Evolutionary conservation across 2,113 vertebrate genomes (phyloP).

Genomic region (Todiramphus chloris): DNA sequence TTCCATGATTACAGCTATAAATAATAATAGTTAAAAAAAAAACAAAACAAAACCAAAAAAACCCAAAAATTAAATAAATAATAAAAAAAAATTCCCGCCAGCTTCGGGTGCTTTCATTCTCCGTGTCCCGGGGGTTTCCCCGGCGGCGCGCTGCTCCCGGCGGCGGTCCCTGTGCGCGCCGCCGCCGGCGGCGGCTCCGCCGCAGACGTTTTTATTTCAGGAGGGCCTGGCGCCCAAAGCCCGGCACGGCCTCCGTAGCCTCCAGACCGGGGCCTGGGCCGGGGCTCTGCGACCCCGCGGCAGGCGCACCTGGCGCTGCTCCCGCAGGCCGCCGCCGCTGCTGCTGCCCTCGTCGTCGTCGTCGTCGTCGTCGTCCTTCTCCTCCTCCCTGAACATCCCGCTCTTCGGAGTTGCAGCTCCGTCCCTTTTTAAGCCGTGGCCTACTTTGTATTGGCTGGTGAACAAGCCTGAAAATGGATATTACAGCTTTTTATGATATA

Average conservation of each 20-base stretch:
- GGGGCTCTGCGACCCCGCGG: not conserved
- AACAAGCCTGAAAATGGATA: slow-evolving; percentile 83
- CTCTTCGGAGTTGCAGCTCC: slow-evolving; percentile 61
- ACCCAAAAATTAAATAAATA: no score
- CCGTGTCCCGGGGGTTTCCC: not conserved
- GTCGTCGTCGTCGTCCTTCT: not conserved
- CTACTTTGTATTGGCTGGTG: slow-evolving; percentile 79
- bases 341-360: not conserved
- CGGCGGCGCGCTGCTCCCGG: not conserved
- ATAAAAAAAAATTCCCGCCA: not conserved
- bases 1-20: slow-evolving; percentile 48
- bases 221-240: not conserved
- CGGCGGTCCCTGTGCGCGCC: not conserved
- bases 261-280: not conserved
- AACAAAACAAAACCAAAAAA: not conserved
- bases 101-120: not conserved
- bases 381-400: slow-evolving; percentile 50
- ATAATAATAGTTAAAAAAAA: slow-evolving; percentile 19
- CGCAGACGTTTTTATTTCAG: not conserved
- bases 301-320: not conserved
- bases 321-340: not conserved
- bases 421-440: slow-evolving; percentile 73
- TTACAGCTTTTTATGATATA: slow-evolving; percentile 87
- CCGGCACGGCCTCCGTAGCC: not conserved
- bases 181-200: not conserved